Base-by-base conservation (phyloP, 2,797 vertebrate genomes). In the Pangasius krempfi region DNA sequence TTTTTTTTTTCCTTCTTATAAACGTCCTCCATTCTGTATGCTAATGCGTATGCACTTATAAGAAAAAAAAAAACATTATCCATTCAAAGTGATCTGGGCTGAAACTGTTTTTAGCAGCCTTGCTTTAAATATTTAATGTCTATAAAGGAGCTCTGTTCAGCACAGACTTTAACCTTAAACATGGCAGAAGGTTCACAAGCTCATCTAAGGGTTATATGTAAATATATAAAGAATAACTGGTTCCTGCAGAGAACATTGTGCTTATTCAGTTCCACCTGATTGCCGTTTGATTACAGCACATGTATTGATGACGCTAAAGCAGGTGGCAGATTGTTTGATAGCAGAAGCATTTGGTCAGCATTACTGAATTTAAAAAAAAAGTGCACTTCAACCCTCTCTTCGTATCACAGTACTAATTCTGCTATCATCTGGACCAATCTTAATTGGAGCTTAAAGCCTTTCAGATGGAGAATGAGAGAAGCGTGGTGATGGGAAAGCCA, bases 341-440 rank as follows among this genome's bases (percentile, higher is more conserved):
- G 83, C 25, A 82, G 47, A 54, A 76, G 47, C 85, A 82, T 91
- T 91, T 87, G 86, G 88, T 92, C 86, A 91, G 85, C 89, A 78
- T 56, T 33, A 37, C 76, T 78, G 66, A 86, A 47, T 80, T 79
- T 78, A 84, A 89, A 54, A 78, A 50, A 33, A 80, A 56, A 33
- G 50, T 40, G 20, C 86, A 78, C 92, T 94, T 94, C 62, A 88
- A 86, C 90, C 89, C 87, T 93, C 93, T 92, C 92, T 92, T 88
- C 0, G 90, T 89, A 91, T 93, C 94, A 92, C 92, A 93, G 93
- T 94, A 95, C 94, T 94, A 95, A 95, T 95, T 94, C 91, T 91
- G 88, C 92, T 95, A 96, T 96, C 95, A 60, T 93, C 86, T 78
- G 89, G 93, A 94, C 94, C 91, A 91, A 96, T 95, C 94, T 94